Conservation (phyloP, 2,797 vertebrate genomes). For the Sylvilagus floridanus region DNA sequence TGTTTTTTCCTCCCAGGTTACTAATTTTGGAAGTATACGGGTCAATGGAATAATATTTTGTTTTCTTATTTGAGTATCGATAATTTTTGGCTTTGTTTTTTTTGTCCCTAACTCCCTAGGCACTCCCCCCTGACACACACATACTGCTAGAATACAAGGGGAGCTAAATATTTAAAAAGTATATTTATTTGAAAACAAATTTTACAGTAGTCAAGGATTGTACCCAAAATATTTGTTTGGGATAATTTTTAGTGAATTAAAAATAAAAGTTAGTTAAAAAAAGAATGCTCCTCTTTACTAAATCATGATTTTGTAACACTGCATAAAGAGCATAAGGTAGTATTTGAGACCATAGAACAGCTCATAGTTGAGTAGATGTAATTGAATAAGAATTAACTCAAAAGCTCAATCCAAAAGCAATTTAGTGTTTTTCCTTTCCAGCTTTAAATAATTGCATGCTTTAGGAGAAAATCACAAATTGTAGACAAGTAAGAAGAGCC, state of each 20-base stretch:
- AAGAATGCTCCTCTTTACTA: background rate
- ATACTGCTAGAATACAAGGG: background rate
- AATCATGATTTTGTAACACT: background rate
- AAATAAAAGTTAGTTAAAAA: background rate
- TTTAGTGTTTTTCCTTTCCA: background rate
- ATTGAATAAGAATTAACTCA: conserved; percentile 8
- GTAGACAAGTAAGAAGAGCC: background rate
- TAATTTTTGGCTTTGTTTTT: background rate
- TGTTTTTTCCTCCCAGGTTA: background rate
- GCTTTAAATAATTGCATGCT: background rate
- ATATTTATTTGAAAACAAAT: background rate
- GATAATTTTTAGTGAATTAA: background rate
- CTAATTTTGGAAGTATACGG: background rate
- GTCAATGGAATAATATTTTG: background rate
- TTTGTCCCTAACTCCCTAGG: background rate
- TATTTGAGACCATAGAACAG: background rate
- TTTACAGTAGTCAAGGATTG: background rate
- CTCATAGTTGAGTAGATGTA: background rate
- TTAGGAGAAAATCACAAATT: conserved; percentile 31
- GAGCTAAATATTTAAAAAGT: conserved; percentile 2
- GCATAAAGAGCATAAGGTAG: background rate
- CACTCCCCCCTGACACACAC: too few species aligned
- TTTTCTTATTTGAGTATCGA: background rate
- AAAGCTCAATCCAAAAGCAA: conserved; percentile 16
- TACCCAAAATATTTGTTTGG: background rate